Percentiles rank a stretch among this genome's conserved stretches.
Evolutionary conservation across 2,888 invertebrate genomes (phyloP).

Genomic region (Lepetodrilus schrolli): DNA sequence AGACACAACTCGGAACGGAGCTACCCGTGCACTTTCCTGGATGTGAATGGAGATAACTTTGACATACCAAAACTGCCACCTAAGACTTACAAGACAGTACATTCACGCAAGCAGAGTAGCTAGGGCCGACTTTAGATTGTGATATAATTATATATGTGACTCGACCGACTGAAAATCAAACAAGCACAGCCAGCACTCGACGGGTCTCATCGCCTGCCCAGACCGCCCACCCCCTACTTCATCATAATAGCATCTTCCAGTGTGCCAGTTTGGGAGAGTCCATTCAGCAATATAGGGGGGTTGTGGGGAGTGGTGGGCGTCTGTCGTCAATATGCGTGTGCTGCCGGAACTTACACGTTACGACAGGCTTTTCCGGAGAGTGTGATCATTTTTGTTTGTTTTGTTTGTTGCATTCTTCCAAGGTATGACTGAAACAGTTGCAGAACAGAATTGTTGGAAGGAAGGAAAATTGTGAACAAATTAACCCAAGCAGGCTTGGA

Average conservation of each 20-base stretch:
- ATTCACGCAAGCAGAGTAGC: slow-evolving; percentile 64
- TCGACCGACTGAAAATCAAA: slow-evolving; percentile 17
- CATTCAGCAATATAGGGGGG: slow-evolving; percentile 14
- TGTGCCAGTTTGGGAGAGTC: background rate
- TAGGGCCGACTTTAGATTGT: slow-evolving; percentile 44
- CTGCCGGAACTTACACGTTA: background rate
- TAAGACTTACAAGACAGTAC: slow-evolving; percentile 66
- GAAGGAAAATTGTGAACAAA: background rate
- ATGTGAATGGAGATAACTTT: slow-evolving; percentile 58
- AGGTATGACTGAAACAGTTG: background rate
- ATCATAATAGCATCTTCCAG: slow-evolving; percentile 11
- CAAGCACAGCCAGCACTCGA: slow-evolving; percentile 17
- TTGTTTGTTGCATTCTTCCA: background rate
- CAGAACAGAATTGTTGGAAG: background rate
- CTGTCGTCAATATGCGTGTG: background rate
- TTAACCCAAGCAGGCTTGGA: slow-evolving; percentile 32
- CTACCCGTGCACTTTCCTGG: slow-evolving; percentile 42
- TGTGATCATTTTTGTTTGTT: background rate
- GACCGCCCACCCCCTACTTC: slow-evolving; percentile 1
- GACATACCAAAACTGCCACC: slow-evolving; percentile 71
- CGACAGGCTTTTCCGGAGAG: background rate
- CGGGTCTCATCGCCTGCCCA: slow-evolving; percentile 4
- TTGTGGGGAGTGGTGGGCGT: background rate
- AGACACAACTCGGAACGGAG: slow-evolving; percentile 59
- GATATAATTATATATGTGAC: slow-evolving; percentile 13